Evolutionary conservation across 1,140 invertebrate genomes (phyloP).

Genomic region (Centruroides sculpturatus): DNA sequence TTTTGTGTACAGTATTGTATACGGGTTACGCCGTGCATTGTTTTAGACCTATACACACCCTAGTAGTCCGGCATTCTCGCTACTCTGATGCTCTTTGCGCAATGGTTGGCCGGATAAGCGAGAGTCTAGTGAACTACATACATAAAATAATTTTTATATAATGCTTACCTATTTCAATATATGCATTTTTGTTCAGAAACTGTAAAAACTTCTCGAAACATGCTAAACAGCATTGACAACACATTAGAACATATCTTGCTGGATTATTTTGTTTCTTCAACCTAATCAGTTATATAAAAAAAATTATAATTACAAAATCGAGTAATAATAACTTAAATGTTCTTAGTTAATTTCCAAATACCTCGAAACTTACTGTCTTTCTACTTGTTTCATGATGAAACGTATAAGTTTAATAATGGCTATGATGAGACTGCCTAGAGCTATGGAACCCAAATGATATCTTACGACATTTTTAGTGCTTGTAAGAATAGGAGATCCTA

Average conservation of each 20-base stretch:
- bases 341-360: background rate
- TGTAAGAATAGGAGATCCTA: constrained; percentile 41
- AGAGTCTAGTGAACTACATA: too few species aligned
- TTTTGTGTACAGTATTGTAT: too few species aligned
- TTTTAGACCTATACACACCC: too few species aligned
- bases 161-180: constrained; percentile 52
- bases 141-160: too few species aligned
- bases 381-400: constrained; percentile 30
- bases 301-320: background rate
- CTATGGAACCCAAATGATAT: constrained; percentile 61
- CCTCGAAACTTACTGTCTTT: background rate
- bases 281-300: background rate
- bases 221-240: constrained; percentile 54
- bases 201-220: constrained; percentile 57
- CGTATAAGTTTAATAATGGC: constrained; percentile 50
- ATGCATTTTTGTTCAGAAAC: constrained; percentile 58
- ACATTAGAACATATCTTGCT: constrained; percentile 26
- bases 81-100: too few species aligned
- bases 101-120: too few species aligned
- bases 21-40: too few species aligned
- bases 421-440: constrained; percentile 57
- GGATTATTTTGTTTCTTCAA: constrained; percentile 1
- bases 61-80: too few species aligned
- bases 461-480: constrained; percentile 41
- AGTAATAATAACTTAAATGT: background rate